phyloP scores from a whole-genome alignment of 2,888 invertebrate genomes.

The Microctonus aethiopoides region DNA sequence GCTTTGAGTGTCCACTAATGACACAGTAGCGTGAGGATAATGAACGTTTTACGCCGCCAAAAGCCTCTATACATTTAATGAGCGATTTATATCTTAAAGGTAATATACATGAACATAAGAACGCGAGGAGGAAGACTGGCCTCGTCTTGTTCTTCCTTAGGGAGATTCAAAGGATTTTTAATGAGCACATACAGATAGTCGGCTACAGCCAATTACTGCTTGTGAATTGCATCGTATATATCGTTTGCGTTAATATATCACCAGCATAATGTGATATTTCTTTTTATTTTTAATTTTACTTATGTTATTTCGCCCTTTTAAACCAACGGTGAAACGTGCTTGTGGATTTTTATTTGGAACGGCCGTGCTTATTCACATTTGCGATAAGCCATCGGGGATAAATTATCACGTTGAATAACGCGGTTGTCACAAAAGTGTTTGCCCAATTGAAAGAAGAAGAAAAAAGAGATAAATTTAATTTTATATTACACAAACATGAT shows the following conservation, averaged over 20 bases:
- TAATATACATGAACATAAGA: constrained; percentile 23
- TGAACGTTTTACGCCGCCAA: constrained; percentile 39
- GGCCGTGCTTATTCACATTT: constrained; percentile 9
- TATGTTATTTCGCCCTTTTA: neutral
- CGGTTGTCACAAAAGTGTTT: constrained; percentile 26
- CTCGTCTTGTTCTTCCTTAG: constrained; percentile 8
- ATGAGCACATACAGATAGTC: constrained; percentile 26
- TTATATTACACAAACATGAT: neutral
- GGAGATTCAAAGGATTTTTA: constrained; percentile 26
- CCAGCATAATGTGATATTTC: neutral
- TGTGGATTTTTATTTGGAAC: constrained; percentile 8
- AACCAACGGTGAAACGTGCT: neutral
- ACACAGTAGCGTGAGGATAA: constrained; percentile 40
- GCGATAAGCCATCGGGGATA: constrained; percentile 2
- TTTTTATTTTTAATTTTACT: neutral
- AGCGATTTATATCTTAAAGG: constrained; percentile 28
- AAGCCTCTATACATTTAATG: constrained; percentile 26
- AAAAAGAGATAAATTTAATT: neutral
- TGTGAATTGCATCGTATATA: constrained; percentile 7
- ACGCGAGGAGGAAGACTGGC: neutral
- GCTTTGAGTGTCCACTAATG: constrained; percentile 37
- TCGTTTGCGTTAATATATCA: neutral
- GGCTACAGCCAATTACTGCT: constrained; percentile 19
- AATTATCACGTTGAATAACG: neutral
- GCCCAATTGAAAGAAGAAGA: neutral